Conservation (phyloP, 1,140 invertebrate genomes). For the Lepidurus apus region DNA sequence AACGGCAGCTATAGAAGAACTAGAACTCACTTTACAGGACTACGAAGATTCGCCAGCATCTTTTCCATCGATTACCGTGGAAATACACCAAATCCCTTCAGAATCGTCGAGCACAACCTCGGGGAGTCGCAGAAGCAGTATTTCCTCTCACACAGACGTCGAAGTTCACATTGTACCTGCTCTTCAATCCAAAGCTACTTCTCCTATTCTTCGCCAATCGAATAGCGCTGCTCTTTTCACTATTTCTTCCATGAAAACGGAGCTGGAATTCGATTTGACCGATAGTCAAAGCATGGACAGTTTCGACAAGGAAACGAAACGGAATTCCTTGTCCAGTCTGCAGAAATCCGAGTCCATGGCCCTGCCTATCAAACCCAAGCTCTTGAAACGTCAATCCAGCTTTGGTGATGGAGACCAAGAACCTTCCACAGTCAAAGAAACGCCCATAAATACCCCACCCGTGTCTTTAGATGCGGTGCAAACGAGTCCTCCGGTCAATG, state of each 20-base stretch:
- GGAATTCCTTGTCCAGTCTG: neutral
- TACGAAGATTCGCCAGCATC: neutral
- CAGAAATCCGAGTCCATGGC: neutral
- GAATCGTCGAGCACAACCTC: neutral
- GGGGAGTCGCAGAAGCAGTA: neutral
- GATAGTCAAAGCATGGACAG: neutral
- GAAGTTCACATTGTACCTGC: neutral
- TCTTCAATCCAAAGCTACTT: neutral
- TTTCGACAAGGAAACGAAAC: neutral
- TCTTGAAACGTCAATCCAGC: neutral
- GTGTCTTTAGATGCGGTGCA: neutral
- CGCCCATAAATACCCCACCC: neutral
- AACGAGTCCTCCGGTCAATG: neutral
- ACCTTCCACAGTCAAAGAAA: neutral
- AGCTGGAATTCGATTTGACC: neutral
- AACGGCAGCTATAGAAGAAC: neutral
- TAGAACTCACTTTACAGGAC: neutral
- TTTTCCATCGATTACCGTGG: neutral
- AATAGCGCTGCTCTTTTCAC: neutral
- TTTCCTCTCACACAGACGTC: neutral
- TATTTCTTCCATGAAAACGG: neutral
- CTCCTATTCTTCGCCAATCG: neutral
- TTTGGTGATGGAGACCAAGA: neutral
- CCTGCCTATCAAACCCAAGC: neutral
- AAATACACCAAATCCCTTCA: neutral